A percentile compares a stretch with the other conserved stretches of the same genome.
phyloP scores from a whole-genome alignment of 2,888 invertebrate species.

The Synanthedon andrenaeformis region DNA sequence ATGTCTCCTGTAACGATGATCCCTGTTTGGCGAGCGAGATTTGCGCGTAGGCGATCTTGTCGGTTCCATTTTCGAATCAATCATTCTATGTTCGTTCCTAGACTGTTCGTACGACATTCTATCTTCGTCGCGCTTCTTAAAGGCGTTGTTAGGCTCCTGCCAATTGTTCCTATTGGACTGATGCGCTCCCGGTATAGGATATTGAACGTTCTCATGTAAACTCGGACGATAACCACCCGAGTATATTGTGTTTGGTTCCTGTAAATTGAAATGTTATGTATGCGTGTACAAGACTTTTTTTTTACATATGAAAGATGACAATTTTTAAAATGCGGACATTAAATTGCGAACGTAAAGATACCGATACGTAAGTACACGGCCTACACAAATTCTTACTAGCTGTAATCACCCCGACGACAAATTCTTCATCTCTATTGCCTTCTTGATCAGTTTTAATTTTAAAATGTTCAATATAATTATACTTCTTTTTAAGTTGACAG shows the following conservation, averaged over 20 bases:
- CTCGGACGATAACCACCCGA: constrained; percentile 47
- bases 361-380: too few species aligned
- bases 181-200: constrained; percentile 18
- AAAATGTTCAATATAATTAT: too few species aligned
- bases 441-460: too few species aligned
- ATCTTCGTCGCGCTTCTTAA: constrained; percentile 31
- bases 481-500: too few species aligned
- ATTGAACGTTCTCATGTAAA: constrained; percentile 28
- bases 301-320: too few species aligned
- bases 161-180: constrained; percentile 22
- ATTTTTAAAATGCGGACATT: too few species aligned
- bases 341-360: too few species aligned
- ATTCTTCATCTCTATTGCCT: too few species aligned
- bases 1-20: constrained; percentile 38
- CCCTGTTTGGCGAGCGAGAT: constrained; percentile 39
- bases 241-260: constrained; percentile 56
- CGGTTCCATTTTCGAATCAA: constrained; percentile 7
- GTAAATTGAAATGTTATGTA: constrained; percentile 57
- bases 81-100: constrained; percentile 10
- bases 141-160: constrained; percentile 29
- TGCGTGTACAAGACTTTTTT: too few species aligned
- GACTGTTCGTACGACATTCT: constrained; percentile 18
- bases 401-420: too few species aligned
- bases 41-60: constrained; percentile 19
- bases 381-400: too few species aligned